Base-by-base conservation (phyloP, 2,888 invertebrate species). In the Euproctis similis region DNA sequence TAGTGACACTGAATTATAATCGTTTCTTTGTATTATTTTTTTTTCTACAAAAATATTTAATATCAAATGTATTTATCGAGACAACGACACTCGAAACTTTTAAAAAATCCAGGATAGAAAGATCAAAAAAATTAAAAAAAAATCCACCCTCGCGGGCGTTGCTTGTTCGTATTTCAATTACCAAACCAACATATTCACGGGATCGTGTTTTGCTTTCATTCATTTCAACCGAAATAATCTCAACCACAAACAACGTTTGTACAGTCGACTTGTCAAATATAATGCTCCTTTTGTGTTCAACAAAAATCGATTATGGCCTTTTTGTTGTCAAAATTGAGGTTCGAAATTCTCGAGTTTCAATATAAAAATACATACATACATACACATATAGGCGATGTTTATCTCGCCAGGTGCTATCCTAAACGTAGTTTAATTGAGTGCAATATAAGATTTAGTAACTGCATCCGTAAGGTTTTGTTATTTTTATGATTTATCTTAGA, bases 321-420 rank as follows among this genome's bases (percentile, higher is more conserved):
- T 84, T 82, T 82, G 84, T 81, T 82, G 80, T 82, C 81, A 81
- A 80, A 82, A 80, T 80, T 78, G 81, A 76, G 81, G 81, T 69
- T 81, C 69, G 59, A 71, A 74, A 70, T 73, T 84, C 84, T 81
- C 75, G 67, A 63, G 70, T 78, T 74, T 56, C 73, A 75, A 81
- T 82, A 80, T 81, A 81, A 75, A 44, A n/a, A n/a, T n/a, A n/a
- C n/a, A n/a, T n/a, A n/a, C n/a, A n/a, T n/a, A n/a, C n/a, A n/a
- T n/a, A n/a, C n/a, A n/a, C n/a, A n/a, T n/a, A n/a, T n/a, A n/a
- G n/a, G n/a, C 65, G 81, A 82, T 82, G 76, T 73, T 77, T 78
- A 82, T 81, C 81, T 54, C 43, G 48, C 82, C 84, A 82, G 82
- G 81, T 84, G 82, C 55, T 47, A 48, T 58, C 63, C 71, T 78